A percentile compares a stretch with the other conserved stretches of the same genome.
Evolutionary conservation across 2,797 vertebrate genomes (phyloP).

Genomic region (Acanthurus lineatus): DNA sequence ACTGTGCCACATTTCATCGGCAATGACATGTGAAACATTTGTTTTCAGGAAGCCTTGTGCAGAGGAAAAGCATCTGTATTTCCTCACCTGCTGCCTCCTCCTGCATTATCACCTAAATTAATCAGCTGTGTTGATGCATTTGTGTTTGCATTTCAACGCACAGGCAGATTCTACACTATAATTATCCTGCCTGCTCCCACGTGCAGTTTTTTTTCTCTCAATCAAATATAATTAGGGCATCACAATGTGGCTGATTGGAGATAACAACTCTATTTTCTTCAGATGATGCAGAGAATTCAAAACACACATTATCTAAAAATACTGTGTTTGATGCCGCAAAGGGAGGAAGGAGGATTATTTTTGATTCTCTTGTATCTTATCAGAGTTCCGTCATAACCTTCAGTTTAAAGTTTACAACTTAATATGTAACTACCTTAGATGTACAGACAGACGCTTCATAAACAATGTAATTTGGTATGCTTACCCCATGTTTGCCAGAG

Average conservation of each 20-base stretch:
- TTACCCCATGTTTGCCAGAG: slow-evolving; percentile 24
- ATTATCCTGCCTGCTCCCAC: slow-evolving; percentile 65
- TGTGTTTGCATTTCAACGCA: slow-evolving; percentile 63
- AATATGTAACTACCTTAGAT: slow-evolving; percentile 46
- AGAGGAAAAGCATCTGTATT: slow-evolving; percentile 55
- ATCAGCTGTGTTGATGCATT: slow-evolving; percentile 70
- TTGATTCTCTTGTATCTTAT: slow-evolving; percentile 52
- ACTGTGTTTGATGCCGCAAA: slow-evolving; percentile 33
- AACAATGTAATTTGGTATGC: slow-evolving; percentile 33
- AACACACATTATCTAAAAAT: slow-evolving; percentile 48
- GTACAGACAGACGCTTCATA: slow-evolving; percentile 22
- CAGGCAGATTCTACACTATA: slow-evolving; percentile 56
- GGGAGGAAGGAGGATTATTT: slow-evolving; percentile 33
- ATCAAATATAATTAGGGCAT: slow-evolving; percentile 76
- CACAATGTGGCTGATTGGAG: slow-evolving; percentile 79
- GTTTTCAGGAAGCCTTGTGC: slow-evolving; percentile 52
- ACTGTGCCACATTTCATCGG: slow-evolving; percentile 51
- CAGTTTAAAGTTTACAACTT: slow-evolving; percentile 33
- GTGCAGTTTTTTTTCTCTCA: slow-evolving; percentile 61
- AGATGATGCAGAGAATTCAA: slow-evolving; percentile 37
- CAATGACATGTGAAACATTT: slow-evolving; percentile 58
- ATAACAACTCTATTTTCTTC: slow-evolving; percentile 65
- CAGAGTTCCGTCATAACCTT: slow-evolving; percentile 31
- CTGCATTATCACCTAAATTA: slow-evolving; percentile 62
- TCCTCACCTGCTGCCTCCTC: slow-evolving; percentile 65